Conservation (phyloP, 2,888 invertebrate genomes). For the Celastrina argiolus region DNA sequence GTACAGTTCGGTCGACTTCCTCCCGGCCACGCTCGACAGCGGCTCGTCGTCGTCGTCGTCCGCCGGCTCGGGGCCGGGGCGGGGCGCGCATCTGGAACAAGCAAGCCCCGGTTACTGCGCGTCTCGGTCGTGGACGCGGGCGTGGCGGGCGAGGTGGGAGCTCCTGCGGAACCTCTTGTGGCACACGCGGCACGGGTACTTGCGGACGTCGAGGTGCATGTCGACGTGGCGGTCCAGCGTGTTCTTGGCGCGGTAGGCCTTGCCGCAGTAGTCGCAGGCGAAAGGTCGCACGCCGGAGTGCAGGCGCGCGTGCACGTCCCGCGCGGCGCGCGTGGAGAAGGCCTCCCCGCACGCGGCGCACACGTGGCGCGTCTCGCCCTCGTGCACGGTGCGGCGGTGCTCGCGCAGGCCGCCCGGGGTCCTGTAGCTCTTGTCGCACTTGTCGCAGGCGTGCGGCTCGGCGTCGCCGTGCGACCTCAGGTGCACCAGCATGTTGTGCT, state of each 20-base stretch:
- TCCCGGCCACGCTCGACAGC: constrained; percentile 43
- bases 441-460: constrained; percentile 49
- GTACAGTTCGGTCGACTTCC: constrained; percentile 41
- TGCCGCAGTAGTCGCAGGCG: constrained; percentile 60
- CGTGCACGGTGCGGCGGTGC: constrained; percentile 63
- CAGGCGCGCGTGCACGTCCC: constrained; percentile 58
- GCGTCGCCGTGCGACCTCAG: constrained; percentile 52
- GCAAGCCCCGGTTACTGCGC: constrained; percentile 47
- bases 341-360: constrained; percentile 69
- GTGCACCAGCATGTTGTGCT: constrained; percentile 70
- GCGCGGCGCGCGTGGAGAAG: constrained; percentile 60
- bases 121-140: constrained; percentile 49
- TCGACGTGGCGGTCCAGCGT: constrained; percentile 52
- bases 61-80: constrained; percentile 24
- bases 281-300: constrained; percentile 70
- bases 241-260: constrained; percentile 51
- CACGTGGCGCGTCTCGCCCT: constrained; percentile 55
- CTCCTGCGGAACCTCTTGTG: constrained; percentile 53
- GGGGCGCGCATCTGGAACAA: constrained; percentile 58
- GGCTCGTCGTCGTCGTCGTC: constrained; percentile 48
- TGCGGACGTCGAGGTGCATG: constrained; percentile 51
- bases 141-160: constrained; percentile 58
- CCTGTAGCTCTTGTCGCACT: constrained; percentile 65
- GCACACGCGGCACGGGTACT: constrained; percentile 53
- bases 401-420: constrained; percentile 59